Evolutionary conservation across 2,888 invertebrate genomes (phyloP), one percentile per base, ranked within the genome.

Genomic region (Terebella lapidaria): DNA sequence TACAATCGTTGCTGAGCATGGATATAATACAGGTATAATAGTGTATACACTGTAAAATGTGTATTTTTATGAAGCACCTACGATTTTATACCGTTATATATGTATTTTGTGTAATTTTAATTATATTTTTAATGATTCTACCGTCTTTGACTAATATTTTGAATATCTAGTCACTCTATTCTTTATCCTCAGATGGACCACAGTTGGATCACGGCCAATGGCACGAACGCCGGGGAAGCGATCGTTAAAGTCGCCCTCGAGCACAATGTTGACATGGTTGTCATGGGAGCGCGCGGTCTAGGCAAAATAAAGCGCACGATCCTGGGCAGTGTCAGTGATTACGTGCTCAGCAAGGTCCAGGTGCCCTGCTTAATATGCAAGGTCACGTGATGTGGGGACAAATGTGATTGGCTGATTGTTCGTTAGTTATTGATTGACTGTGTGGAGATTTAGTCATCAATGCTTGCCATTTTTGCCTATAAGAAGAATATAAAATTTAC

Each of bases 211-310:
- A 63, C 65, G 2, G 65, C 65, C 1, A 59, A 27, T 42, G 58
- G 58, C 1, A 60, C 61, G 1, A 62, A 63, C 0, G 63, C 67
- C 0, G 63, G 61, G 5, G 67, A 67, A 27, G 54, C 59, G 60
- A 64, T 65, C 55, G 24, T 58, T 4, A 53, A 58, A 30, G 57
- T 56, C 10, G 42, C 67, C 10, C 59, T 60, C 46, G 65, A 61
- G 18, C 47, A 63, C n/a, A 18, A 59, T 18, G 63, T 58, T 1
- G 63, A 65, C 26, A 62, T 65, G 65, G 60, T 67, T 25, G 60
- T 67, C 20, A 65, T 65, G 65, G 67, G 67, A 4, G 67, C 67
- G 3, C 51, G 67, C n/a, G 67, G 67, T 1, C 56, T 67, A 3
- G 64, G 67, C 22, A 67, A 67, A 46, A 54, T 67, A 20, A 59